These are phyloP conservation scores for Pristiophorus japonicus DNA, from an alignment of 2,113 vertebrate genomes.

Conservation along the genomic window DNA sequence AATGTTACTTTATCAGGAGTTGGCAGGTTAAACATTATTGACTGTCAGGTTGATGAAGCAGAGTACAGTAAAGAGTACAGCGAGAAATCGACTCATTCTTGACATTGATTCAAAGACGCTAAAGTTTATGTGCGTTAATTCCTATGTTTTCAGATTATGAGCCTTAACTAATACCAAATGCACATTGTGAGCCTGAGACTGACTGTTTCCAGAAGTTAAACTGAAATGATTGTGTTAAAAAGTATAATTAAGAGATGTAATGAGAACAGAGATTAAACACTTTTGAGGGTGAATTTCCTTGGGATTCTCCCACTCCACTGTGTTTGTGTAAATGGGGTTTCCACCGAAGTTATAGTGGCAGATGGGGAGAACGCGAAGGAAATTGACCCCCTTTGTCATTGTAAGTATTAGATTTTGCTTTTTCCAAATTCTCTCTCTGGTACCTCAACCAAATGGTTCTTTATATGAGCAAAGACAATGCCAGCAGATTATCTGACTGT, in stretches of 20 bases:
- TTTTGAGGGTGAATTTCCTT: neutral
- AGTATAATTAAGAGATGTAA: neutral
- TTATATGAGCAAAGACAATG: neutral
- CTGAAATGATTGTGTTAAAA: neutral
- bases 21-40: slow-evolving; percentile 8
- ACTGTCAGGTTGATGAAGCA: slow-evolving; percentile 23
- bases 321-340: neutral
- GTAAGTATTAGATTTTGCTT: neutral
- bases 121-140: neutral
- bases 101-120: neutral
- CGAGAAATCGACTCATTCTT: neutral
- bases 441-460: neutral
- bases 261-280: neutral
- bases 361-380: neutral
- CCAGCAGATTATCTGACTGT: neutral
- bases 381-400: neutral
- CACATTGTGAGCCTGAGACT: neutral
- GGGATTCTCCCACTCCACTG: neutral
- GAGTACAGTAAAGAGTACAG: neutral
- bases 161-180: neutral
- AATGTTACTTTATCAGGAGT: neutral
- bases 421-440: neutral
- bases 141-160: neutral
- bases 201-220: neutral
- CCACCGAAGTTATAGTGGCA: neutral